These are phyloP conservation scores for Platynereis dumerilii DNA, from an alignment of 2,888 invertebrate genomes.

Conservation along the genomic window DNA sequence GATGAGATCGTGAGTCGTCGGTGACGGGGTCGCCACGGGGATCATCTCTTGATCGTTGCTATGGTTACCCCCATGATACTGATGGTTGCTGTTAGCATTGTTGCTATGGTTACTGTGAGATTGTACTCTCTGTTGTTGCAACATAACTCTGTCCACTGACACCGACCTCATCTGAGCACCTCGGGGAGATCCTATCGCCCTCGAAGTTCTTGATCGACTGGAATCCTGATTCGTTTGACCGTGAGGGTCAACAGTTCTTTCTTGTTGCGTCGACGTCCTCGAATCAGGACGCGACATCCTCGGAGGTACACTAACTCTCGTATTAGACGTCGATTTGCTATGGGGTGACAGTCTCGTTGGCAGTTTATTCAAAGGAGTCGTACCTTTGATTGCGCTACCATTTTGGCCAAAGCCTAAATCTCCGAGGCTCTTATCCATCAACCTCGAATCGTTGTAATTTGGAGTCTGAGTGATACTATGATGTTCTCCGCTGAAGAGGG, in stretches of 20 bases:
- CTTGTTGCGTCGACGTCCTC: not conserved
- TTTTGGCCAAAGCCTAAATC: slow-evolving; percentile 3
- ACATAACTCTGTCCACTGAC: too few relatives aligned
- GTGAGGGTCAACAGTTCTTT: not conserved
- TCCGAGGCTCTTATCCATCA: slow-evolving; percentile 8
- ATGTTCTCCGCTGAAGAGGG: slow-evolving; percentile 4
- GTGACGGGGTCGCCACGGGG: slow-evolving; percentile 11
- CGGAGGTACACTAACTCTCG: not conserved
- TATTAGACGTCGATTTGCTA: too few relatives aligned
- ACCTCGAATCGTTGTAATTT: not conserved
- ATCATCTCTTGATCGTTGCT: not conserved
- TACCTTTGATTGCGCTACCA: not conserved
- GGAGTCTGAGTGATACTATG: slow-evolving; percentile 7
- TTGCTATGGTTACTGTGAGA: too few relatives aligned
- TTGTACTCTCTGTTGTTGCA: too few relatives aligned
- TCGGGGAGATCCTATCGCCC: too few relatives aligned
- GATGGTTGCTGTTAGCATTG: too few relatives aligned
- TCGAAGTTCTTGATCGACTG: too few relatives aligned
- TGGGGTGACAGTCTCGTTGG: not conserved
- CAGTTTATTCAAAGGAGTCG: not conserved
- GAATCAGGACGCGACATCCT: not conserved
- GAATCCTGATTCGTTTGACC: too few relatives aligned
- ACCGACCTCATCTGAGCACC: too few relatives aligned
- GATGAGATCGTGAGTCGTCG: slow-evolving; percentile 16
- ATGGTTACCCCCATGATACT: not conserved